Evolutionary conservation across 2,888 invertebrate species (phyloP).

Genomic region (Chrysotoxum bicinctum): DNA sequence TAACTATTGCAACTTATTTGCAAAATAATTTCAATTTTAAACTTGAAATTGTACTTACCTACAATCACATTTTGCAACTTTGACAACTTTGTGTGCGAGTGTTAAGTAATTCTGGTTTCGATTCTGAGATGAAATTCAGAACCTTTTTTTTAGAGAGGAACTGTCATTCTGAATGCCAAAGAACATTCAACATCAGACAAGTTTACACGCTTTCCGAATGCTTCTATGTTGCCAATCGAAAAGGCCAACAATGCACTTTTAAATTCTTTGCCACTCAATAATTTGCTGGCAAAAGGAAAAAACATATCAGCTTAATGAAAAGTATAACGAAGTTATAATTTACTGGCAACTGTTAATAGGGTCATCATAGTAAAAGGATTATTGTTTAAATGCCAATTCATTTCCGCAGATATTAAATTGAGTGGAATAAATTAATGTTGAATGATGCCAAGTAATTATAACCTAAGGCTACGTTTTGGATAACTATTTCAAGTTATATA

Average conservation of each 20-base stretch:
- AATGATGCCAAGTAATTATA: background rate
- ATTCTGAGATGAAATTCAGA: no score
- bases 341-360: background rate
- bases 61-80: no score
- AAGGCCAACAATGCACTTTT: background rate
- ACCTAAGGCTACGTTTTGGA: background rate
- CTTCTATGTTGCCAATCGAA: background rate
- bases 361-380: background rate
- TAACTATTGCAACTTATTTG: no score
- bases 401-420: background rate
- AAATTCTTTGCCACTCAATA: background rate
- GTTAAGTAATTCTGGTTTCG: no score
- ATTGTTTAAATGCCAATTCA: slow-evolving; percentile 1
- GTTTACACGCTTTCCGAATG: no score
- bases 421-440: background rate
- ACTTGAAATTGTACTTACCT: no score
- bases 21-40: no score
- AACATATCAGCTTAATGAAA: background rate
- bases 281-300: background rate
- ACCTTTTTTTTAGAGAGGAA: no score
- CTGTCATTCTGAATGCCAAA: no score
- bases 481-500: background rate
- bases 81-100: no score
- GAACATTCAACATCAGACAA: no score
- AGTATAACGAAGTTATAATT: background rate